Percentiles rank a stretch among this genome's conserved stretches.
Conservation (phyloP, 2,797 vertebrate species). For the Corythornis leucogaster region DNA sequence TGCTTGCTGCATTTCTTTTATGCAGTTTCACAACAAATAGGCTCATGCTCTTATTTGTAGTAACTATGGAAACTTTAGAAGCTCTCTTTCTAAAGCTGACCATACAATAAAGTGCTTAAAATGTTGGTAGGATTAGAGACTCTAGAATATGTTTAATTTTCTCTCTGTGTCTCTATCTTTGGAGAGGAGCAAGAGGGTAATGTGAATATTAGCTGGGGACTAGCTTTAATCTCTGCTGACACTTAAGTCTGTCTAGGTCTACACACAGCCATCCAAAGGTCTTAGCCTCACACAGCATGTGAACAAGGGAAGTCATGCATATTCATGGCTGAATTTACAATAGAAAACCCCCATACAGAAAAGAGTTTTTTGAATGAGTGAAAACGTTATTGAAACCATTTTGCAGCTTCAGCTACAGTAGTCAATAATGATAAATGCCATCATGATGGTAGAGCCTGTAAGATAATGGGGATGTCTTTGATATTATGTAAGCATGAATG, state of each 20-base stretch:
- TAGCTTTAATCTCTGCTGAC: conserved; percentile 77
- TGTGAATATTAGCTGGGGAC: conserved; percentile 78
- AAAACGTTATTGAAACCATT: conserved; percentile 55
- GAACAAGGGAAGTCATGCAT: conserved; percentile 80
- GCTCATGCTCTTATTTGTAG: conserved; percentile 74
- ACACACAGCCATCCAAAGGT: conserved; percentile 51
- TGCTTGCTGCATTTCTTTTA: conserved; percentile 35
- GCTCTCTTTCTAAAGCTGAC: conserved; percentile 68
- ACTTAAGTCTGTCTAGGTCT: conserved; percentile 62
- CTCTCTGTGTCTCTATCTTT: conserved; percentile 71
- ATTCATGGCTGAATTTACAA: conserved; percentile 76
- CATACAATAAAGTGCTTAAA: conserved; percentile 76
- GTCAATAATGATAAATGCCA: conserved; percentile 61
- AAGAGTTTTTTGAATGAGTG: conserved; percentile 34
- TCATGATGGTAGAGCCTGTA: conserved; percentile 41
- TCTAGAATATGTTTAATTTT: conserved; percentile 81
- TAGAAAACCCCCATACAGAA: conserved; percentile 35
- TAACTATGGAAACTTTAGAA: conserved; percentile 84
- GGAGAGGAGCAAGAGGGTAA: conserved; percentile 76
- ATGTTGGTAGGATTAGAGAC: conserved; percentile 79
- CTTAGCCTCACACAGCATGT: conserved; percentile 74
- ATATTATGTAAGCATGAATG: conserved; percentile 51
- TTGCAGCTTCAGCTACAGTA: conserved; percentile 56
- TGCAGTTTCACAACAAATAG: conserved; percentile 73
- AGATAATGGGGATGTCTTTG: conserved; percentile 47